Evolutionary conservation across 2,113 vertebrate species (phyloP), one percentile per base, ranked within the genome.

Genomic region (Scytalopus superciliaris): DNA sequence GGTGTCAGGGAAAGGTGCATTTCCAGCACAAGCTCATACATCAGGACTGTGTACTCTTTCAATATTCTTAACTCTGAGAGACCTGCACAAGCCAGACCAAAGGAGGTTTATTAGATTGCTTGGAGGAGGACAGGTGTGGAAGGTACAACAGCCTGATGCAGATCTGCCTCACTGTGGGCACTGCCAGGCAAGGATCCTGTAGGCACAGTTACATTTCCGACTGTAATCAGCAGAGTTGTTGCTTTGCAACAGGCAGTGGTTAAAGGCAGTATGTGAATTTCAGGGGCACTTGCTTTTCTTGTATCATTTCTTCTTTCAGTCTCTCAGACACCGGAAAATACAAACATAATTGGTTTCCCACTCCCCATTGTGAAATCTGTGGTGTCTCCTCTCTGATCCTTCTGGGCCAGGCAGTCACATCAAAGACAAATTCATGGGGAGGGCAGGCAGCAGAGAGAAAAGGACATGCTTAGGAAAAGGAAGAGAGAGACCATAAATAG

Each of bases 91-190:
- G 31, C 27, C 69, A 68, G 47, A 57, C 16, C 37, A 22, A 33
- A 72, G 25, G 19, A 64, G 19, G 28, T 12, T 67, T 50, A 33
- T 16, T 3, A 9, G 19, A 18, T 2, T 15, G 24, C 47, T 59
- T 40, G 25, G 35, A 53, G 64, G 23, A 24, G 0, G 4, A 25
- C 3, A 19, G 2, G 12, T 2, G 3, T 27, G 24, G 28, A 59
- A 77, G 16, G 16, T 19, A 80, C 39, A 64, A 62, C 0, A 6
- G 19, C 23, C 53, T 1, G 6, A 2, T 1, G 9, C 31, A 6
- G 22, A 16, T 22, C 19, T 40, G 47, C 42, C 45, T 28, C 23
- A 0, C 27, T 1, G 3, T 5, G 9, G 3, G 24, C 12, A 22
- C 40, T 13, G 27, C 35, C 52, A 25, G 25, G 42, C 7, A 4